Conservation (phyloP, 2,888 invertebrate species). For the Plagiodera versicolora region DNA sequence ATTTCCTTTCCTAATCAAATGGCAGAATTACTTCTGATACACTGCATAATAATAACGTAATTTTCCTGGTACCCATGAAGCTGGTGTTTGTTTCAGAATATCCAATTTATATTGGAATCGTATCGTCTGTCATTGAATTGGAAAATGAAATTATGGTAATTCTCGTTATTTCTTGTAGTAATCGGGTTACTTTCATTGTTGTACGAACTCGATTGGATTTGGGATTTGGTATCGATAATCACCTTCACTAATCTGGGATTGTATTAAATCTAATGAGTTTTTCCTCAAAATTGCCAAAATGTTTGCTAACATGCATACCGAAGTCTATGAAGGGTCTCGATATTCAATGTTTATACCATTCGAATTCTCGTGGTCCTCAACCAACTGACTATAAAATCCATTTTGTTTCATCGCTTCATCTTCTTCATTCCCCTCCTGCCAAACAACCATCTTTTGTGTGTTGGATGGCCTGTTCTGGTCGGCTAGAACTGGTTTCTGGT, state of each 20-base stretch:
- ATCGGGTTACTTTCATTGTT: too few species aligned
- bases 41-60: conserved; percentile 19
- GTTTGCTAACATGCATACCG: too few species aligned
- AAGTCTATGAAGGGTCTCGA: too few species aligned
- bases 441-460: conserved; percentile 27
- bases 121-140: conserved; percentile 1
- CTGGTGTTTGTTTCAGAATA: background rate
- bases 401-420: background rate
- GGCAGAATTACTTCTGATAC: conserved; percentile 13
- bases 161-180: conserved; percentile 1
- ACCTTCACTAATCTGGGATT: too few species aligned
- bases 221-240: too few species aligned
- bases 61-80: background rate
- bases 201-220: too few species aligned
- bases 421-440: background rate
- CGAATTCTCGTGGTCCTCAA: conserved; percentile 29
- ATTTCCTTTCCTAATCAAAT: conserved; percentile 17
- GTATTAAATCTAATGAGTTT: too few species aligned
- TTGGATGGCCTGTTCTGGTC: conserved; percentile 42
- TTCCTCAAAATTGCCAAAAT: too few species aligned
- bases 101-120: background rate
- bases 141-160: background rate
- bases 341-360: too few species aligned
- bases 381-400: background rate
- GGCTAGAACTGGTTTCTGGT: conserved; percentile 53